Percentiles rank a stretch among this genome's conserved stretches.
Conservation (phyloP, 2,888 invertebrate genomes). For the Macropis europaea region DNA sequence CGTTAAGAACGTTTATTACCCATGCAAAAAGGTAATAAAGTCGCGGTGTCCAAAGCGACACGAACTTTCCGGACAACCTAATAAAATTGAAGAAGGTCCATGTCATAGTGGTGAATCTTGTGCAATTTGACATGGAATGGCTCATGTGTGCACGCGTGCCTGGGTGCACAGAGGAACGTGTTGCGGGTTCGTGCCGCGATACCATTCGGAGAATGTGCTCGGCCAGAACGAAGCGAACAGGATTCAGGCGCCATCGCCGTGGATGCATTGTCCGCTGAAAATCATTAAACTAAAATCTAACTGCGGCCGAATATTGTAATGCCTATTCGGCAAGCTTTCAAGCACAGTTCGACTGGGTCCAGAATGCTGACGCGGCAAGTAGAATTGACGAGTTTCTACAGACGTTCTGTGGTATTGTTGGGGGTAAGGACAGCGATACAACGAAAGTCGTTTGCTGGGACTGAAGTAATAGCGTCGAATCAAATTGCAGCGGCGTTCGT, state of each 20-base stretch:
- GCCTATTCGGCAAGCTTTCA: slow-evolving; percentile 69
- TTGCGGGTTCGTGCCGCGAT: slow-evolving; percentile 61
- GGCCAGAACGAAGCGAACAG: slow-evolving; percentile 57
- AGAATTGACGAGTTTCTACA: slow-evolving; percentile 48
- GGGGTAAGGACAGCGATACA: slow-evolving; percentile 20
- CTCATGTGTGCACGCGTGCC: slow-evolving; percentile 48
- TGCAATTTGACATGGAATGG: slow-evolving; percentile 18
- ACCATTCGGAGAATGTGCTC: slow-evolving; percentile 70
- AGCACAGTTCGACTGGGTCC: slow-evolving; percentile 65
- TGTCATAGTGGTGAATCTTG: no score
- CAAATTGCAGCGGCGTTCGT: slow-evolving; percentile 2
- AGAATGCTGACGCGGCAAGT: slow-evolving; percentile 33
- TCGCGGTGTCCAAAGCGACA: no score
- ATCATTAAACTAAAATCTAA: slow-evolving; percentile 78
- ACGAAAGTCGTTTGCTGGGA: slow-evolving; percentile 1
- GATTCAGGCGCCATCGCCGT: slow-evolving; percentile 70
- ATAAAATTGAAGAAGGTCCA: no score
- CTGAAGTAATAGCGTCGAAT: slow-evolving; percentile 15
- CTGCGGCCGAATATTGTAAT: slow-evolving; percentile 66
- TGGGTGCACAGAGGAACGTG: slow-evolving; percentile 61
- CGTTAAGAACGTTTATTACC: no score
- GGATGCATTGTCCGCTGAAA: slow-evolving; percentile 75
- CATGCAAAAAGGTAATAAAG: no score
- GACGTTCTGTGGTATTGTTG: slow-evolving; percentile 38
- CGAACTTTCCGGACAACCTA: no score